Evolutionary conservation across 2,888 invertebrate species (phyloP).

Genomic region (Lochmaea crataegi): DNA sequence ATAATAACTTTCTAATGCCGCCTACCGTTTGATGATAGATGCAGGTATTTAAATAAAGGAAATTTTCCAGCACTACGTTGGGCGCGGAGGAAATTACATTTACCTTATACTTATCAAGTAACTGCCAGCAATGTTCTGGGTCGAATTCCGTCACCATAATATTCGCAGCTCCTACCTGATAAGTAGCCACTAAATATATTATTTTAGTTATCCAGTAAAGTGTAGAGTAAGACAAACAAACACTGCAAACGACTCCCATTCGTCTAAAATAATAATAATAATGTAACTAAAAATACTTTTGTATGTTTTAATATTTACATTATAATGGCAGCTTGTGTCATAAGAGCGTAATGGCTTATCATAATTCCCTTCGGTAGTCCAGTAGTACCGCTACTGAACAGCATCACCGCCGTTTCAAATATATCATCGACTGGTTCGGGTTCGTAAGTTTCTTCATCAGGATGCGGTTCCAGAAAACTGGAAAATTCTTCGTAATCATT

Average conservation of each 20-base stretch:
- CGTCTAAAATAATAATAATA: conserved; percentile 41
- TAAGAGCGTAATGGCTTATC: conserved; percentile 49
- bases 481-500: conserved; percentile 46
- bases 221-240: conserved; percentile 50
- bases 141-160: conserved; percentile 50
- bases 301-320: conserved; percentile 43
- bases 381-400: conserved; percentile 60
- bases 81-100: background rate
- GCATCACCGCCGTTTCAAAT: conserved; percentile 51
- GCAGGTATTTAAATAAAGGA: too few relatives aligned
- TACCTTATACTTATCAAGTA: conserved; percentile 57
- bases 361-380: conserved; percentile 61
- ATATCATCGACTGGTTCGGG: conserved; percentile 44
- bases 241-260: conserved; percentile 35
- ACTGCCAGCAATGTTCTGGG: conserved; percentile 51
- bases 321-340: conserved; percentile 41
- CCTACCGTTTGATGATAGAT: too few relatives aligned
- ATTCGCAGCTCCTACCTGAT: conserved; percentile 52
- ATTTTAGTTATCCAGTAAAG: conserved; percentile 60
- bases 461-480: conserved; percentile 50
- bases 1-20: too few relatives aligned
- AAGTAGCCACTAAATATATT: conserved; percentile 44
- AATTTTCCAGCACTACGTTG: too few relatives aligned
- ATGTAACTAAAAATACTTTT: background rate
- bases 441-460: conserved; percentile 52